These are phyloP conservation scores for Gandaritis pyraliata DNA, from an alignment of 2,888 invertebrate genomes.

Conservation along the genomic window DNA sequence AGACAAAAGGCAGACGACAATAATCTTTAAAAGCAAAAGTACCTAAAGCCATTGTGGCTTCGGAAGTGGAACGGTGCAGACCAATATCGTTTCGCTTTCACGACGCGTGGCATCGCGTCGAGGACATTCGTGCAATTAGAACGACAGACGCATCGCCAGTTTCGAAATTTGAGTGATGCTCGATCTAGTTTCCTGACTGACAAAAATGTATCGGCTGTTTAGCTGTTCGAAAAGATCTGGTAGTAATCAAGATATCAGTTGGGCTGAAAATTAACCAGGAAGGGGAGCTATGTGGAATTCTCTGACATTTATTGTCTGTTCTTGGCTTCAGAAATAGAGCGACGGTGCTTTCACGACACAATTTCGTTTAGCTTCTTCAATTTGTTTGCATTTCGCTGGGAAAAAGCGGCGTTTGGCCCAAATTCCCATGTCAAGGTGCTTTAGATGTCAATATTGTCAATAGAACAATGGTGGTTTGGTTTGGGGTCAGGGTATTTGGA, in stretches of 20 bases:
- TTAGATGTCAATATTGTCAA: slow-evolving; percentile 2
- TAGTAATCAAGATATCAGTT: too few relatives aligned
- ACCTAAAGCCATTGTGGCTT: slow-evolving; percentile 6
- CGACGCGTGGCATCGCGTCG: slow-evolving; percentile 2
- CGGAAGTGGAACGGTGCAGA: slow-evolving; percentile 6
- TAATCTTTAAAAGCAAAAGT: neutral
- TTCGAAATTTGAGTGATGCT: slow-evolving; percentile 4
- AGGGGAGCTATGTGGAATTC: neutral
- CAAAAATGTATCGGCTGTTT: neutral
- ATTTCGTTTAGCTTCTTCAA: slow-evolving; percentile 12
- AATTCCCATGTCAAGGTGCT: slow-evolving; percentile 20
- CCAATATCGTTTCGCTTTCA: slow-evolving; percentile 12
- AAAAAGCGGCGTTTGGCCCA: slow-evolving; percentile 29
- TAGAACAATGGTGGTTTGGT: slow-evolving; percentile 11
- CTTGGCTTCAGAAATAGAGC: slow-evolving; percentile 5
- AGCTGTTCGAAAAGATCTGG: too few relatives aligned
- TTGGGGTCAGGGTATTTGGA: neutral
- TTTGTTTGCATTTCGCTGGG: slow-evolving; percentile 10
- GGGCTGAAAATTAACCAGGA: neutral
- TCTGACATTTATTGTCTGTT: neutral
- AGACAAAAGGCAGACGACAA: too few relatives aligned
- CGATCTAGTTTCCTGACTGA: neutral
- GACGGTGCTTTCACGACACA: neutral
- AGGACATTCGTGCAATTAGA: slow-evolving; percentile 15
- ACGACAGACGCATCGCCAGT: slow-evolving; percentile 2